Base-by-base conservation (phyloP, 2,113 vertebrate species). In the Malurus melanocephalus region DNA sequence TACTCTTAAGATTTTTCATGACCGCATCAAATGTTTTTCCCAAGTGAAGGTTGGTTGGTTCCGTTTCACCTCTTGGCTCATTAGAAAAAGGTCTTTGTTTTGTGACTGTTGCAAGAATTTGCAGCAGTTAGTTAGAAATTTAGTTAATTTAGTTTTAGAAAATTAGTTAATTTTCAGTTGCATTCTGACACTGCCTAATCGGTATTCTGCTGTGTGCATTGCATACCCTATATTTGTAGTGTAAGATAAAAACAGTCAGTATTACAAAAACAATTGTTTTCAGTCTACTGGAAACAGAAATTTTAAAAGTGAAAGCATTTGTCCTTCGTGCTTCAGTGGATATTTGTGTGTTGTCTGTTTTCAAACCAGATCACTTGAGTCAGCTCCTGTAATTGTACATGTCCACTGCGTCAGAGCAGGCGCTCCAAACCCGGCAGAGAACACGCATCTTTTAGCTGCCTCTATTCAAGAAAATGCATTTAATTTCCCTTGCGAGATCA, bases 401-500 rank as follows among this genome's bases (percentile, higher is more conserved):
- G 32, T 78, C 46, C 35, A 27, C 46, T 89, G 64, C 53, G 52
- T 73, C 0, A 0, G 60, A 83, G 52, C 45, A 35, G 27, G 18
- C 2, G 0, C 32, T 73, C 28, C 1, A 5, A 66, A 20, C 33
- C 11, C 3, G 3, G 13, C 1, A 0, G n/a, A 72, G 32, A 61
- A 17, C 27, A 21, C 0, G 0, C 33, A 6, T 61, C 72, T 71
- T 56, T 55, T 26, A 71, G 40, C 48, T 60, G 64, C 46, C 32
- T 88, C 49, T 51, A 2, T 33, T 76, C 32, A 40, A 60, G 30
- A 32, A 74, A 77, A 60, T 42, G 17, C 24, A 26, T 32, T 92
- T 52, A 7, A 45, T 53, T 82, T 67, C 72, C 68, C 61, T 16
- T 38, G 21, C 35, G 62, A 40, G 26, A 33, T 71, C 1, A 2